phyloP scores from a whole-genome alignment of 2,888 invertebrate genomes.

The Antitype chi region DNA sequence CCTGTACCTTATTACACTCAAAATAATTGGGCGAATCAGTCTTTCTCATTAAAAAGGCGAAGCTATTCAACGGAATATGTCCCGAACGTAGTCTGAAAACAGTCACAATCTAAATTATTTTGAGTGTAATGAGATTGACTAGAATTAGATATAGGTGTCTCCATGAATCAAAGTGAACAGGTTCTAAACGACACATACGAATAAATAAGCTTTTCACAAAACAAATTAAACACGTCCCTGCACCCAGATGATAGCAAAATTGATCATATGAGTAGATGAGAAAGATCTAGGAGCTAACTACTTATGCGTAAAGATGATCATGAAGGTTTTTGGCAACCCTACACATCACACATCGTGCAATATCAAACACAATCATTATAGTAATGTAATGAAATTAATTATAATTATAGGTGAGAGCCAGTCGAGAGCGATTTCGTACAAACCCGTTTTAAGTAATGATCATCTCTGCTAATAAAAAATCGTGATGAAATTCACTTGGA shows the following conservation, averaged over 20 bases:
- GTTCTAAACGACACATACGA: background rate
- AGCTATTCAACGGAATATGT: no score
- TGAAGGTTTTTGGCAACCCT: conserved; percentile 50
- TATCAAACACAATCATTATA: conserved; percentile 77
- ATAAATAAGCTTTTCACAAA: no score
- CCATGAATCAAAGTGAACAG: background rate
- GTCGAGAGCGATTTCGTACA: conserved; percentile 62
- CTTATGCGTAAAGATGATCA: background rate
- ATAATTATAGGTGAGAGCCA: conserved; percentile 78
- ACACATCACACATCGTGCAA: conserved; percentile 73
- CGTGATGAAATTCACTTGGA: conserved; percentile 59
- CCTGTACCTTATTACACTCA: no score
- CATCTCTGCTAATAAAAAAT: conserved; percentile 62
- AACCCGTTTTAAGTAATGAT: conserved; percentile 62
- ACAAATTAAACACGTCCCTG: background rate
- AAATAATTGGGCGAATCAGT: no score
- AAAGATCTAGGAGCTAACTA: background rate
- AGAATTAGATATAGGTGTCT: background rate
- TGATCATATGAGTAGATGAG: background rate
- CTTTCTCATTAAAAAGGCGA: no score
- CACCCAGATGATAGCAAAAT: conserved; percentile 4
- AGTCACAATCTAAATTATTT: background rate
- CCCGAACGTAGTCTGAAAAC: no score
- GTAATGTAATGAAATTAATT: conserved; percentile 82
- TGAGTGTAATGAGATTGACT: background rate